Evolutionary conservation across 2,888 invertebrate species (phyloP).

Genomic region (Hipparchia semele): DNA sequence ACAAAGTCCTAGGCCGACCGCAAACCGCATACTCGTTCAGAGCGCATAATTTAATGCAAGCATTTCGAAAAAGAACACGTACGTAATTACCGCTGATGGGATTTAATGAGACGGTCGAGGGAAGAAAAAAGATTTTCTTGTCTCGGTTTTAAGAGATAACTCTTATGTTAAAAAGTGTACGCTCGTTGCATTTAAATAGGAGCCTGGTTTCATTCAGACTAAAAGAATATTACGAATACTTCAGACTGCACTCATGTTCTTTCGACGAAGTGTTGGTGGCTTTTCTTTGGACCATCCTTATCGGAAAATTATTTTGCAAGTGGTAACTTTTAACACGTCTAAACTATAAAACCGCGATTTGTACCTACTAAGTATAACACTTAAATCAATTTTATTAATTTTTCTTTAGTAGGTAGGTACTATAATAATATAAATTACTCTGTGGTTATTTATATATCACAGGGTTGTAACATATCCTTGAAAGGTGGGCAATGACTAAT

Average conservation of each 20-base stretch:
- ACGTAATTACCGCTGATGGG: slow-evolving; percentile 14
- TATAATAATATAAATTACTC: background rate
- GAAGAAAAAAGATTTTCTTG: slow-evolving; percentile 15
- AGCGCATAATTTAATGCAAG: slow-evolving; percentile 18
- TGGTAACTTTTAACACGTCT: background rate
- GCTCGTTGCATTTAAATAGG: slow-evolving; percentile 10
- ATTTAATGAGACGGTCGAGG: slow-evolving; percentile 12
- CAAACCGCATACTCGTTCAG: slow-evolving; percentile 8
- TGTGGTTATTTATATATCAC: slow-evolving; percentile 11
- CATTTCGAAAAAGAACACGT: slow-evolving; percentile 19
- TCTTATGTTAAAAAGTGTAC: slow-evolving; percentile 1
- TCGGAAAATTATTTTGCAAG: background rate
- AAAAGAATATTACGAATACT: background rate
- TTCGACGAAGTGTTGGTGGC: background rate
- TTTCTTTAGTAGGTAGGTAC: too few species aligned
- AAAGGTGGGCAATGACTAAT: slow-evolving; percentile 49
- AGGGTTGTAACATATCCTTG: slow-evolving; percentile 45
- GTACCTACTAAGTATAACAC: too few species aligned
- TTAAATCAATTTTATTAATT: too few species aligned
- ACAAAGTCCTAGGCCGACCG: slow-evolving; percentile 5
- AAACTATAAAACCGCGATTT: background rate
- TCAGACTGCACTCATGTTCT: background rate
- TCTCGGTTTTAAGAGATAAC: slow-evolving; percentile 7
- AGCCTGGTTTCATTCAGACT: background rate
- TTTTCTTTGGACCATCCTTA: background rate